Conservation (phyloP, 1,140 invertebrate species). For the Papilio aristodemus region DNA sequence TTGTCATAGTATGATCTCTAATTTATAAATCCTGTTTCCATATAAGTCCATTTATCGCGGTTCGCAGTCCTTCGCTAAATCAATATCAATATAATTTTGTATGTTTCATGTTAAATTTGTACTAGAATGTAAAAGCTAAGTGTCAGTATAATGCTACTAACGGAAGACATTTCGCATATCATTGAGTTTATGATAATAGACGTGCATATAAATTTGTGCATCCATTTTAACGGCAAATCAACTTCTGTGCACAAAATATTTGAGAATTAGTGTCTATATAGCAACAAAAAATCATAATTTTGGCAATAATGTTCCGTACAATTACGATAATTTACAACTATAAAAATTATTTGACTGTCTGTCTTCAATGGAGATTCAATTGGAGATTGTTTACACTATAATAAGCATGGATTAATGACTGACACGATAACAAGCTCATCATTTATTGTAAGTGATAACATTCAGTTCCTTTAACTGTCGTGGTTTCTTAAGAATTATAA, state of each 20-base stretch:
- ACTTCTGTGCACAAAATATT: background rate
- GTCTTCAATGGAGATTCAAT: too few relatives aligned
- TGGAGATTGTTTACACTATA: too few relatives aligned
- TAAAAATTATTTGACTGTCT: too few relatives aligned
- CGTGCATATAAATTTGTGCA: background rate
- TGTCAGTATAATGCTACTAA: background rate
- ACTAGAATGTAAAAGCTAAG: background rate
- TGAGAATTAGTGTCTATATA: background rate
- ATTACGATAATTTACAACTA: too few relatives aligned
- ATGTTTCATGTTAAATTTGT: background rate
- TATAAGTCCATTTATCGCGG: background rate
- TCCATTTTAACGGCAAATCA: background rate
- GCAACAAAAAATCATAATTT: background rate
- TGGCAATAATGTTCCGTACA: too few relatives aligned
- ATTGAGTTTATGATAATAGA: background rate
- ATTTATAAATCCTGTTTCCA: background rate
- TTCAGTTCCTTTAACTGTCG: too few relatives aligned
- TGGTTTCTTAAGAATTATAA: background rate
- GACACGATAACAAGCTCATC: too few relatives aligned
- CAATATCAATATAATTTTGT: background rate
- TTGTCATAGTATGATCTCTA: background rate
- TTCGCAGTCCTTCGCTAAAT: background rate
- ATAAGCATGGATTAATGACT: too few relatives aligned
- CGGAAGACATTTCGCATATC: slow-evolving; percentile 7
- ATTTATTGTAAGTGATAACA: too few relatives aligned